Evolutionary conservation across 2,113 vertebrate genomes (phyloP), one percentile per base, ranked within the genome.

Genomic region (Centrocercus urophasianus): DNA sequence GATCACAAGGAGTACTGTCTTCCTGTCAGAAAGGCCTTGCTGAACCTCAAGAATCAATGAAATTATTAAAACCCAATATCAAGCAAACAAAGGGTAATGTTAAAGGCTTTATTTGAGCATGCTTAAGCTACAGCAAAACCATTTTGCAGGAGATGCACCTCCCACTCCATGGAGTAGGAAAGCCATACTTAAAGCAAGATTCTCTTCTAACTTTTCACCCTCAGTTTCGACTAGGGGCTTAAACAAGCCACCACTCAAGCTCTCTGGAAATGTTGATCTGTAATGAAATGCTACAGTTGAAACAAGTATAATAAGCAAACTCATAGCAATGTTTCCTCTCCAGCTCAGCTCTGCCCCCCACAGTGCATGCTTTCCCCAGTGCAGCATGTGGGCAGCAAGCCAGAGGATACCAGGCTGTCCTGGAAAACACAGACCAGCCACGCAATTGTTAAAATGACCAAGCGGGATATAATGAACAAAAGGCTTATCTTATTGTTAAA

Each of bases 301-400:
- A 93, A 28, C 24, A 86, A 76, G 14, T 28, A 54, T 84, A 88
- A 83, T 28, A 57, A 50, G 52, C 21, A 81, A 91, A 90, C 2
- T 82, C 7, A 34, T 3, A 3, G 10, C 32, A 36, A 8, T 83
- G 76, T 40, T 59, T 90, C 50, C 40, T 60, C 38, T 38, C 10
- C 1, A 18, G 24, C 20, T 67, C 30, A 24, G 8, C 42, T 2
- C 1, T 40, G 36, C 28, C 16, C 16, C 34, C 17, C 50, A 27
- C 28, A 45, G 21, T 1, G 0, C 4, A 0, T 5, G 8, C 34
- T 43, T 14, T 27, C 60, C n/a, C 21, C 0, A 1, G 8, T 7
- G 9, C 32, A 34, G 22, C 40, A 50, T 15, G 34, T 4, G 28
- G 27, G 7, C 16, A 40, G 43, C 3, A 45, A 16, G 10, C 9